Base-by-base conservation (phyloP, 2,888 invertebrate genomes). In the Agrochola litura region DNA sequence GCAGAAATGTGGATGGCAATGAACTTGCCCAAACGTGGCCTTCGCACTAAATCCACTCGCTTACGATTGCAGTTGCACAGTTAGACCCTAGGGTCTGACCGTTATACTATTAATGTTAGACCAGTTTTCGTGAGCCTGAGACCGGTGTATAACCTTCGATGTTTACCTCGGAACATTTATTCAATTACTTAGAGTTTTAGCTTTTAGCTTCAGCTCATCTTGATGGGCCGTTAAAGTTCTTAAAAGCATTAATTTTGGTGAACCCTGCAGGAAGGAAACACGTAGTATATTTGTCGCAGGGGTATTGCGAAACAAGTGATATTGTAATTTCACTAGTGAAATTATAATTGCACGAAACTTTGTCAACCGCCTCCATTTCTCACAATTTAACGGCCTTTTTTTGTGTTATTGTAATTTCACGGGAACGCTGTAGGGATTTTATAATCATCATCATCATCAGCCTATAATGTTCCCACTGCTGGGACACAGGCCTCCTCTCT, bases 11-110 rank as follows among this genome's bases (percentile, higher is more conserved):
- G 41, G 25, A 56, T 46, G 73, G 67, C 73, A 84, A 67, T 88
- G 86, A 87, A 86, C 84, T 82, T 88, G 78, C 22, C 54, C 5
- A 78, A 83, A 65, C 60, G 25, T 58, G 68, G 60, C 81, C 66
- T 83, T 56, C 58, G 6, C 22, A 37, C 25, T 25, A 30, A n/a
- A 49, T 52, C 64, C 81, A 77, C 66, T 84, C 69, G 75, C 56
- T 37, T 46, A 60, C 69, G 6, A 46, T 54, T 6, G 14, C n/a
- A 30, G 6, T 43, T 52, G n/a, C n/a, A 65, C 2, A 19, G 6
- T 52, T 46, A 66, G 43, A 43, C 12, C 30, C 12, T 64, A 25
- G 9, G 16, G 9, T 43, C 52, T 46, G 30, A 41, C 70, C 54
- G 9, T 75, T 58, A 69, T 49, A 61, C 37, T 66, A 66, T 56